Percentiles rank a stretch among this genome's conserved stretches.
phyloP scores from a whole-genome alignment of 2,888 invertebrate species.

The Phalangium opilio region DNA sequence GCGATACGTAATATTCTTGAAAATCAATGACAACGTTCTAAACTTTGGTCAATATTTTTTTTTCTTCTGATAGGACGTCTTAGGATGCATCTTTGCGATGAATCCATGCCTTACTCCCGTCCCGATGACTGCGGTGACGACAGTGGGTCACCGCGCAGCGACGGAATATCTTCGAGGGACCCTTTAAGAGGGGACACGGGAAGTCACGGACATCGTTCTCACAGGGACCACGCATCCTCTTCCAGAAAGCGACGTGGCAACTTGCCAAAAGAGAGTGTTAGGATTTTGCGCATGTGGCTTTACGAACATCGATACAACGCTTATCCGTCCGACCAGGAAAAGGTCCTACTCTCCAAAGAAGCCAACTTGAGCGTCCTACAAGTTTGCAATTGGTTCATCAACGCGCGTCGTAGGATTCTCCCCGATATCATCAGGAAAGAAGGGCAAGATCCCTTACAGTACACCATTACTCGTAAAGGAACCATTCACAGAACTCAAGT shows the following conservation, averaged over 20 bases:
- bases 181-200: too few relatives aligned
- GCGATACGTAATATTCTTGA: too few relatives aligned
- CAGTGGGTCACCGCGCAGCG: neutral
- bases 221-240: too few relatives aligned
- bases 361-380: constrained; percentile 75
- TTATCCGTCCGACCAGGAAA: constrained; percentile 85
- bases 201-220: too few relatives aligned
- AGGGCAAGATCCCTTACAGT: constrained; percentile 75
- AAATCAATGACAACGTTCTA: too few relatives aligned
- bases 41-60: too few relatives aligned
- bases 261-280: constrained; percentile 79
- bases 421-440: constrained; percentile 87
- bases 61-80: constrained; percentile 7
- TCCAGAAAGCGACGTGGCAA: constrained; percentile 68
- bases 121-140: constrained; percentile 4
- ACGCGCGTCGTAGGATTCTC: constrained; percentile 75
- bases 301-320: constrained; percentile 90
- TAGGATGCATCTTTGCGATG: constrained; percentile 15
- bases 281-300: constrained; percentile 79
- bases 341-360: constrained; percentile 65
- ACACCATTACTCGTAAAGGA: constrained; percentile 61
- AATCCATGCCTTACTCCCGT: constrained; percentile 14
- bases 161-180: too few relatives aligned
- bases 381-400: constrained; percentile 93
- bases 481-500: neutral